phyloP scores from a whole-genome alignment of 2,113 vertebrate genomes.

The Plectropomus leopardus region DNA sequence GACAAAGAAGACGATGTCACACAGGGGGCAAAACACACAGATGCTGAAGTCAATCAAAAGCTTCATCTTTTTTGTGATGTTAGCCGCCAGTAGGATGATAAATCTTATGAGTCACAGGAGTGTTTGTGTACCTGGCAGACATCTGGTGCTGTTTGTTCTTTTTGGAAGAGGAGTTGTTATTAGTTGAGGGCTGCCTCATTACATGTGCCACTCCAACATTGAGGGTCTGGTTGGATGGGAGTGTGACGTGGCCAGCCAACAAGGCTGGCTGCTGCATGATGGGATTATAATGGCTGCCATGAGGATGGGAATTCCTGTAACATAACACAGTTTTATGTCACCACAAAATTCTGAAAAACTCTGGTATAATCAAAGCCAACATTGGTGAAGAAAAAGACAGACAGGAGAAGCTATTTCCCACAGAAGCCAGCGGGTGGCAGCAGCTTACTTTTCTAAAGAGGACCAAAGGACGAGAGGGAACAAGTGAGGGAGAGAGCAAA shows the following conservation, averaged over 20 bases:
- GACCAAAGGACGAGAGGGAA: slow-evolving; percentile 14
- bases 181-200: slow-evolving; percentile 94
- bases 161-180: slow-evolving; percentile 89
- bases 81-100: background rate
- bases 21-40: background rate
- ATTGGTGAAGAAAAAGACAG: background rate
- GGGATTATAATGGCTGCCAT: slow-evolving; percentile 97
- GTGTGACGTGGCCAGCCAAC: slow-evolving; percentile 92
- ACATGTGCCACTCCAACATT: slow-evolving; percentile 98
- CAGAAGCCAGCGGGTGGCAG: slow-evolving; percentile 80
- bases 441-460: slow-evolving; percentile 60
- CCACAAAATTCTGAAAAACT: background rate
- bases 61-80: background rate
- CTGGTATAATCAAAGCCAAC: background rate
- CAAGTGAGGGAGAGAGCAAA: slow-evolving; percentile 51
- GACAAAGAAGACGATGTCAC: slow-evolving; percentile 7
- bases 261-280: slow-evolving; percentile 99
- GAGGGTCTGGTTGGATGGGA: slow-evolving; percentile 94
- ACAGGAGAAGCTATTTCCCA: slow-evolving; percentile 30
- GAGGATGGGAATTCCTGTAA: slow-evolving; percentile 92
- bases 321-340: slow-evolving; percentile 21
- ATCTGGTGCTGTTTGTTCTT: slow-evolving; percentile 97
- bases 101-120: background rate
- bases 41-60: background rate
- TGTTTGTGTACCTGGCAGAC: slow-evolving; percentile 87